These are phyloP conservation scores for Euplagia quadripunctaria DNA, from an alignment of 2,888 invertebrate species.

Conservation along the genomic window DNA sequence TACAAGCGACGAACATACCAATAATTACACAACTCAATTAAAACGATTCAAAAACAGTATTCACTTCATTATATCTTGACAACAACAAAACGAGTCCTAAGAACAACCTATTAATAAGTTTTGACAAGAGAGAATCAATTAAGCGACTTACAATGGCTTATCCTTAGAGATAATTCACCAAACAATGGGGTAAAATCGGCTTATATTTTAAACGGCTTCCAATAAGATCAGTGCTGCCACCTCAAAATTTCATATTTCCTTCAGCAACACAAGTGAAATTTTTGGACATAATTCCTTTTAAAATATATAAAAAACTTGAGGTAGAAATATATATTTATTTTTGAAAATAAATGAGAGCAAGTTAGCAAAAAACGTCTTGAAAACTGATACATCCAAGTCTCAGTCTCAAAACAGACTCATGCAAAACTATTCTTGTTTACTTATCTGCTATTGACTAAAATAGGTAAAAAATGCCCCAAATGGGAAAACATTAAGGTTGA, in stretches of 20 bases:
- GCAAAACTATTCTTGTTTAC: too few relatives aligned
- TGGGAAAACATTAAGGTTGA: not conserved
- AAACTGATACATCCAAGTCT: too few relatives aligned
- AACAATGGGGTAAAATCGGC: conserved; percentile 50
- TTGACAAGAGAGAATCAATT: conserved; percentile 56
- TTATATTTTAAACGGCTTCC: conserved; percentile 13
- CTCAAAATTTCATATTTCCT: not conserved
- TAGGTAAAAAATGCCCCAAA: not conserved
- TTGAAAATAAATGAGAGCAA: too few relatives aligned
- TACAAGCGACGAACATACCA: not conserved
- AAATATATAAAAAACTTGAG: too few relatives aligned
- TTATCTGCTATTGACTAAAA: not conserved
- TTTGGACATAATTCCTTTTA: not conserved
- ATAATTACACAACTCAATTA: not conserved
- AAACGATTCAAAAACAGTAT: not conserved
- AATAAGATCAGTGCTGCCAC: not conserved
- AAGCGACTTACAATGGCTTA: conserved; percentile 48
- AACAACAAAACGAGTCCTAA: conserved; percentile 40
- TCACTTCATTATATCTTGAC: conserved; percentile 28
- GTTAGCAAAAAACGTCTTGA: too few relatives aligned
- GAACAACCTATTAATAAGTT: conserved; percentile 53
- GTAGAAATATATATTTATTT: too few relatives aligned
- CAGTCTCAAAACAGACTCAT: too few relatives aligned
- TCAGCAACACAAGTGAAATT: not conserved
- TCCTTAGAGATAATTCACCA: conserved; percentile 52